phyloP scores from a whole-genome alignment of 2,888 invertebrate species.

The Drosophila sordidula region DNA sequence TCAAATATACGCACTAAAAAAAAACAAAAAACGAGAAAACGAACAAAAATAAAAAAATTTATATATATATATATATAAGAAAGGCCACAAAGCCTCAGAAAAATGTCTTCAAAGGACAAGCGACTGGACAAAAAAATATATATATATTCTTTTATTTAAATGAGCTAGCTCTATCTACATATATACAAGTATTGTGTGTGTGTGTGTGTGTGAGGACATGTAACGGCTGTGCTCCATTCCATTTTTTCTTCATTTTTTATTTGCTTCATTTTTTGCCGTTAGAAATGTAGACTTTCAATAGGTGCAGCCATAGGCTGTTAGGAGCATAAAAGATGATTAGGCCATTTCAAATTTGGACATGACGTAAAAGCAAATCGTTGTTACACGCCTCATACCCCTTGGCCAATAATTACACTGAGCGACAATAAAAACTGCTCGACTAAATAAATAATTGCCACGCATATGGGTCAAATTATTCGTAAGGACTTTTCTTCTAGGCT shows the following conservation, averaged over 20 bases:
- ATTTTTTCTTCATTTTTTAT: slow-evolving; percentile 31
- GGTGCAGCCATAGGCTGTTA: slow-evolving; percentile 47
- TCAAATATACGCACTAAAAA: slow-evolving; percentile 79
- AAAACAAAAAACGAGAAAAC: slow-evolving; percentile 56
- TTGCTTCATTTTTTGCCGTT: slow-evolving; percentile 53
- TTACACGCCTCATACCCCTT: slow-evolving; percentile 21
- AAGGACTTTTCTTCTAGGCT: slow-evolving; percentile 19
- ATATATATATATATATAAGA: slow-evolving; percentile 42
- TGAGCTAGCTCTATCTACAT: slow-evolving; percentile 58
- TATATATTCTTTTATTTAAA: slow-evolving; percentile 80
- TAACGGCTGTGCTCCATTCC: slow-evolving; percentile 62
- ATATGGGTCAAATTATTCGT: slow-evolving; percentile 22
- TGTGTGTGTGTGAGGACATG: slow-evolving; percentile 50
- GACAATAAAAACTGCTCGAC: slow-evolving; percentile 60
- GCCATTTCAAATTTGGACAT: slow-evolving; percentile 66
- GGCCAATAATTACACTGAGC: slow-evolving; percentile 68
- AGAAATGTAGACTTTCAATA: slow-evolving; percentile 69
- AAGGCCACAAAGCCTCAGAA: slow-evolving; percentile 64
- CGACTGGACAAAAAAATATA: slow-evolving; percentile 62
- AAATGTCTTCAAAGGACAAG: slow-evolving; percentile 59
- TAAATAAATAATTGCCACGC: slow-evolving; percentile 54
- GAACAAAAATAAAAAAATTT: slow-evolving; percentile 56
- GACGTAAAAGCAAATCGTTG: slow-evolving; percentile 58
- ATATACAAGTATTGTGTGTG: slow-evolving; percentile 18
- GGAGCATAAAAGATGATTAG: slow-evolving; percentile 76